Base-by-base conservation (phyloP, 1,140 invertebrate species). In the Tetraneura akinire region DNA sequence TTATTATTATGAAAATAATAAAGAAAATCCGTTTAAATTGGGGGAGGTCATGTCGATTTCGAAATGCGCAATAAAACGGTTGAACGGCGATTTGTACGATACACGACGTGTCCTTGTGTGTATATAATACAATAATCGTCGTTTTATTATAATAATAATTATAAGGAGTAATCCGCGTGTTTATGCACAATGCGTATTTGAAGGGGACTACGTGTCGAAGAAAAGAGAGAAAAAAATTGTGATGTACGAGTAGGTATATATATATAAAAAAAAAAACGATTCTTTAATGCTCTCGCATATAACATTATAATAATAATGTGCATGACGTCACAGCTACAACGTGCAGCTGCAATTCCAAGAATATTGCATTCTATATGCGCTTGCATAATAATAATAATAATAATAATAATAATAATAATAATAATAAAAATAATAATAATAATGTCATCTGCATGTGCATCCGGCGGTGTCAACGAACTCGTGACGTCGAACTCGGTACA, bases 341-440 rank as follows among this genome's bases (percentile, higher is more conserved):
- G n/a, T 70, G 66, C 45, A 49, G 45, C 66, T 70, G 66, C 66
- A 47, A 18, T 37, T 26, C 1, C 21, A 16, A 18, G 66, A 49
- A 49, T 49, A 70, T 70, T 70, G 66, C 66, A 70, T 49, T 70
- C 23, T 68, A 37, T 8, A 37, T n/a, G 49, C 47, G 53, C 32
- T 76, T 60, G 73, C 71, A 60, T 60, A 76, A 76, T 57, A 55
- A 71, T 51, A 66, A 68, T 64, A 64, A 62, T 57, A 57, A 23
- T 26, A 29, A 60, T 60, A 26, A 26, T n/a, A n/a, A n/a, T n/a
- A n/a, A n/a, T n/a, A n/a, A n/a, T n/a, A n/a, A n/a, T n/a, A n/a
- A 57, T 57, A 74, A 74, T 57, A 55, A 71, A 26, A 76, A 76
- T 57, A 55, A 71, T 51, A 66, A 68, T 64, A 64, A 29, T 62